These are phyloP conservation scores for Platynereis dumerilii DNA, from an alignment of 2,888 invertebrate species.

Conservation along the genomic window DNA sequence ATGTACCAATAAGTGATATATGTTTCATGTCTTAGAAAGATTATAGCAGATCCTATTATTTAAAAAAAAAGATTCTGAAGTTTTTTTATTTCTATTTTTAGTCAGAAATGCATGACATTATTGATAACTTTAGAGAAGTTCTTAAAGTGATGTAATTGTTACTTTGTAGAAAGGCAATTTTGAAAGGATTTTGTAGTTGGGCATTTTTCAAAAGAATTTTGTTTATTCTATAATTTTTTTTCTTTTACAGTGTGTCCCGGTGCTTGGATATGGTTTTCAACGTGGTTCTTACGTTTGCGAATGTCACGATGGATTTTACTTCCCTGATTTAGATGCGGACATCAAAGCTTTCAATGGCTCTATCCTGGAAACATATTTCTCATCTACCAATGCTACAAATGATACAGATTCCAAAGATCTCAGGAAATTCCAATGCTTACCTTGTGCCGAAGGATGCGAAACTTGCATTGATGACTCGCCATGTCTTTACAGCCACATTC, in stretches of 20 bases:
- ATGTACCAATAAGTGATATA: too few relatives aligned
- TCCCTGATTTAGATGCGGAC: slow-evolving; percentile 44
- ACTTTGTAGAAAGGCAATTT: too few relatives aligned
- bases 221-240: background rate
- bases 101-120: too few relatives aligned
- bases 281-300: slow-evolving; percentile 52
- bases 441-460: slow-evolving; percentile 54
- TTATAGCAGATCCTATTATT: too few relatives aligned
- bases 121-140: too few relatives aligned
- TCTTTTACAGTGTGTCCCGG: slow-evolving; percentile 45
- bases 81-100: too few relatives aligned
- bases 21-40: too few relatives aligned
- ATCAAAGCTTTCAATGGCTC: slow-evolving; percentile 45
- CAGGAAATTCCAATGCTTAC: slow-evolving; percentile 43
- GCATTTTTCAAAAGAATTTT: too few relatives aligned
- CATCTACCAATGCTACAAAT: slow-evolving; percentile 38
- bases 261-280: slow-evolving; percentile 48
- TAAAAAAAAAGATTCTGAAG: too few relatives aligned
- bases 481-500: slow-evolving; percentile 45
- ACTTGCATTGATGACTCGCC: slow-evolving; percentile 52
- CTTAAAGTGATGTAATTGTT: too few relatives aligned
- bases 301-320: slow-evolving; percentile 54
- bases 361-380: slow-evolving; percentile 9
- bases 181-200: too few relatives aligned
- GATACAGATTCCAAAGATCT: slow-evolving; percentile 22